Evolutionary conservation across 2,113 vertebrate species (phyloP).

Genomic region (Ageneiosus marmoratus): DNA sequence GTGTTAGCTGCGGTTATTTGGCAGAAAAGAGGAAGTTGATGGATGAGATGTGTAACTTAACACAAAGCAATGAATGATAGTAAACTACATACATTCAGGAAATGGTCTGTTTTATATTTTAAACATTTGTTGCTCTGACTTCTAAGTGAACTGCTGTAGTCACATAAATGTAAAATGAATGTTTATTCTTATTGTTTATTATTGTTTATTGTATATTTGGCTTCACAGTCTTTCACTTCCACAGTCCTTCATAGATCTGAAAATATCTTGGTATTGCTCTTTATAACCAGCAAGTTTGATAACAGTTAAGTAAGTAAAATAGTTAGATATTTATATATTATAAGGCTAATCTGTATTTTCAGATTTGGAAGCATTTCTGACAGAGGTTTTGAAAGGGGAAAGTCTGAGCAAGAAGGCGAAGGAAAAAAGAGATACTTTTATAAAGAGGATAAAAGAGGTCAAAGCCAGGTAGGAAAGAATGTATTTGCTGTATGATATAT

Average conservation of each 20-base stretch:
- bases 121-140: neutral
- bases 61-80: neutral
- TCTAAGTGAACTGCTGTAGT: neutral
- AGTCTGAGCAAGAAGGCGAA: slow-evolving; percentile 90
- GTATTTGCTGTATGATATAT: neutral
- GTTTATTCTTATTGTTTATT: neutral
- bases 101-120: neutral
- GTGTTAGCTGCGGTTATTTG: neutral
- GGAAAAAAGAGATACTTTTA: slow-evolving; percentile 83
- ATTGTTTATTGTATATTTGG: neutral
- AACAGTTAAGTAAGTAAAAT: neutral
- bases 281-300: neutral
- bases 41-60: neutral
- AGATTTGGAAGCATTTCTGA: slow-evolving; percentile 88
- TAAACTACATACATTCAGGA: neutral
- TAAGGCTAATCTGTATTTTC: slow-evolving; percentile 33
- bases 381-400: slow-evolving; percentile 84
- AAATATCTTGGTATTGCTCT: neutral
- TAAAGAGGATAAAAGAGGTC: slow-evolving; percentile 88
- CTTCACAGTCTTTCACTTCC: neutral
- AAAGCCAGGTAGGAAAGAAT: slow-evolving; percentile 73
- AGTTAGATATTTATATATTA: neutral
- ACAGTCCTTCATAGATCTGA: neutral
- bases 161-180: neutral
- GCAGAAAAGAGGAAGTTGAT: slow-evolving; percentile 53